Base-by-base conservation (phyloP, 1,140 invertebrate species). In the Littorina saxatilis region DNA sequence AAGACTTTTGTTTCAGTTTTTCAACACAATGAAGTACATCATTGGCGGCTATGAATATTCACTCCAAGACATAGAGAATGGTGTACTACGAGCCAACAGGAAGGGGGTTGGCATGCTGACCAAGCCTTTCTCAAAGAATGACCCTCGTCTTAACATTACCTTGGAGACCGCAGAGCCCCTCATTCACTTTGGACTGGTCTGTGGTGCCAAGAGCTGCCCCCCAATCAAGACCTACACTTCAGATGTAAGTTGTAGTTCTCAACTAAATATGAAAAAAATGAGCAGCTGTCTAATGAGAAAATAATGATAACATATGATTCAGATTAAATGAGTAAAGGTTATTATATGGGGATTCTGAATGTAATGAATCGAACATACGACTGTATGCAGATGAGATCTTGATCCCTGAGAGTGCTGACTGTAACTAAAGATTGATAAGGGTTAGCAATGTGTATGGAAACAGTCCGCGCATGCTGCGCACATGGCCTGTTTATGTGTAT, bases 61-160 rank as follows among this genome's bases (percentile, higher is more conserved):
- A 13, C 87, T 93, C 17, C 93, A 93, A 79, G 93, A 93, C 73
- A 93, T 93, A 68, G 91, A 92, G 73, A 93, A 93, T 88, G 93
- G 93, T 39, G 91, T 93, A 43, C 87, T 93, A 5, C 82, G 93
- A 76, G 90, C 88, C 0, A 93, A 93, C 84, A 87, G 90, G 55
- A 92, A 89, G 81, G 93, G 93, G 43, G 86, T 92, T 23, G 91
- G 91, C 91, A 89, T 86, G 87, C 52, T 70, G n/a, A 78, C 58
- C 35, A 58, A 39, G 52, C 93, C 93, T 29, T 93, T 93, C 87
- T 88, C 89, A 9, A 88, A 89, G 58, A 80, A 83, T 70, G 93
- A 93, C 84, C 90, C 90, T 9, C 86, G 93, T 35, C 79, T 91
- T 20, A 88, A 91, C 74, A 88, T 93, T 15, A 86, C 91, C 27